Evolutionary conservation across 2,888 invertebrate genomes (phyloP).

Genomic region (Phymatocera aterrima): DNA sequence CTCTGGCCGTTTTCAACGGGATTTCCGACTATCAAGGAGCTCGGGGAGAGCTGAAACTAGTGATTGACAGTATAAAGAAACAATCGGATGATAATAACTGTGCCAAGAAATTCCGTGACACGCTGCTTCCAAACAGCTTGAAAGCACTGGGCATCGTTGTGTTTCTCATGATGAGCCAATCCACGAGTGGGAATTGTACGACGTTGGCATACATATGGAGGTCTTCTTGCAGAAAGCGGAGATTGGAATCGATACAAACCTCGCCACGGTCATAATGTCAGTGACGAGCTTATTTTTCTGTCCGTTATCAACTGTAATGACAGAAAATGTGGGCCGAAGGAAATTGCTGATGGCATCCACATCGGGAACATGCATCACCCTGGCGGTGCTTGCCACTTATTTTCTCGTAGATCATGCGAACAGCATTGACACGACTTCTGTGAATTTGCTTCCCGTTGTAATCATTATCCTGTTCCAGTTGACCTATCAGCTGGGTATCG

Average conservation of each 20-base stretch:
- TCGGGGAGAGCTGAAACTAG: conserved; percentile 26
- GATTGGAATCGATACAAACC: conserved; percentile 64
- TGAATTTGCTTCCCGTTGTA: conserved; percentile 65
- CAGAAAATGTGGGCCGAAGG: conserved; percentile 76
- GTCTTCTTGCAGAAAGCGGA: conserved; percentile 61
- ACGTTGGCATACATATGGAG: conserved; percentile 70
- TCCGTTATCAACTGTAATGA: conserved; percentile 66
- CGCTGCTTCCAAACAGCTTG: conserved; percentile 61
- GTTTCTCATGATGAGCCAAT: conserved; percentile 69
- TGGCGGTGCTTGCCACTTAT: no score
- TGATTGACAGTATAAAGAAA: conserved; percentile 22
- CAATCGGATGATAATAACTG: conserved; percentile 50
- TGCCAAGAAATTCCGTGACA: conserved; percentile 52
- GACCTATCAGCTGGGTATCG: conserved; percentile 68
- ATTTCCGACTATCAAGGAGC: conserved; percentile 48
- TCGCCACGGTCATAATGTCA: conserved; percentile 75
- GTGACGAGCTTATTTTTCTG: conserved; percentile 73
- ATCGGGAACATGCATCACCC: no score
- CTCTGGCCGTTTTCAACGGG: conserved; percentile 66
- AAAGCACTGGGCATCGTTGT: conserved; percentile 66
- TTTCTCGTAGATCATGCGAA: neutral
- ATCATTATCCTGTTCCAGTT: conserved; percentile 68
- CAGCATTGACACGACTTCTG: conserved; percentile 56
- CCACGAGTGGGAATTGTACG: conserved; percentile 69
- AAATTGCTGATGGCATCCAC: conserved; percentile 47